Base-by-base conservation (phyloP, 2,113 vertebrate species). In the Corydoras maculifer region DNA sequence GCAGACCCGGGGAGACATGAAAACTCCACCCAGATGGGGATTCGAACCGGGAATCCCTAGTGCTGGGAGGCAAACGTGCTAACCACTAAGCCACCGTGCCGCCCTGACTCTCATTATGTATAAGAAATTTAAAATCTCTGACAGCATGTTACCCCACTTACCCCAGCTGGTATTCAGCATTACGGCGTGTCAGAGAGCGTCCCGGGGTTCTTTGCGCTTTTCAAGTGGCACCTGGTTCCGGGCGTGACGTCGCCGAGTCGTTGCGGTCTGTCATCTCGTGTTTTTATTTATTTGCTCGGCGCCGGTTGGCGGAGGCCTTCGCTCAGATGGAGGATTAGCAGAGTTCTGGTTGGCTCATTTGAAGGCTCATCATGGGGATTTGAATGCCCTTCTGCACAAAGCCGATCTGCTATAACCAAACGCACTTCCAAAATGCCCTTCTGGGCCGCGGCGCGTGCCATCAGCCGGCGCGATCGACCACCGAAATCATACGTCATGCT, bases 341-440 rank as follows among this genome's bases (percentile, higher is more conserved):
- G 79, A 83, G 83, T 86, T 86, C 84, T 85, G 84, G 80, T 81
- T 75, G 83, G 82, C 87, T 90, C 81, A 87, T 87, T 89, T 88
- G 86, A 83, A 69, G 78, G 77, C 84, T 90, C 85, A 89, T 89
- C 88, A 88, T 82, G 79, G 77, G 81, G 81, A 83, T 84, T 89
- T 83, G 84, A 75, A 81, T 80, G 81, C 79, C 84, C 81, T 72
- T 62, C 80, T 81, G 86, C 84, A 88, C 86, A 84, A 70, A 87
- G 87, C 82, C 75, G 81, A 79, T 75, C 77, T 73, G 82, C 86
- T 87, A 89, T 88, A 87, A 83, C 79, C 68, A 70, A 78, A 32
- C 29, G 10, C 75, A 76, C 70, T 78, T 79, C 85, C 88, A 82
- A 74, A 82, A 65, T 79, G 30, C 77, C 82, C 74, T 77, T 49